A percentile compares a stretch with the other conserved stretches of the same genome.
These are phyloP conservation scores for Molothrus aeneus DNA, from an alignment of 2,797 vertebrate species.

Conservation along the genomic window DNA sequence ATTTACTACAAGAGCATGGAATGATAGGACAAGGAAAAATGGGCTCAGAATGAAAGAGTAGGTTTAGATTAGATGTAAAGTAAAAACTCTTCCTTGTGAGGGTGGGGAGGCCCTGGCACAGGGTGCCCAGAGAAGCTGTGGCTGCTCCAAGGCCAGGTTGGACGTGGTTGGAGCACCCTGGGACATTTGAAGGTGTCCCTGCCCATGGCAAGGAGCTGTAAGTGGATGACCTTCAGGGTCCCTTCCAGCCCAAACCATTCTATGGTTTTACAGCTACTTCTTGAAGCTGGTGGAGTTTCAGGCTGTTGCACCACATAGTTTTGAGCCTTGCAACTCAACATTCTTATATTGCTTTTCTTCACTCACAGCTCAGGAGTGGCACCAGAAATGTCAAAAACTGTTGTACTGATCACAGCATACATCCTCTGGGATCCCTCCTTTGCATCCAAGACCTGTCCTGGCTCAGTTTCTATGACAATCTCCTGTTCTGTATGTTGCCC, in stretches of 20 bases:
- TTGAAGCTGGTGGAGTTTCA: neutral
- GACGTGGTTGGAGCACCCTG: accelerated
- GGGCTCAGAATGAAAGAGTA: neutral
- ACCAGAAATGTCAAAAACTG: neutral
- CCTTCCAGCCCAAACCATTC: neutral
- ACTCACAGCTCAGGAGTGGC: neutral
- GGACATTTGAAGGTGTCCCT: accelerated
- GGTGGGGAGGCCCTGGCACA: neutral
- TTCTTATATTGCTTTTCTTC: neutral
- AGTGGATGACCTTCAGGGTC: neutral
- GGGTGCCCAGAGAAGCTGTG: neutral
- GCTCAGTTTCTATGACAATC: neutral
- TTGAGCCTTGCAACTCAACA: neutral
- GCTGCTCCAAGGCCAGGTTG: neutral
- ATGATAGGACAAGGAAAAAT: neutral
- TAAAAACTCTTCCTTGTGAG: neutral
- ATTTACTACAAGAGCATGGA: neutral
- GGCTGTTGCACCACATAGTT: neutral
- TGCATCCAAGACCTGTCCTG: neutral
- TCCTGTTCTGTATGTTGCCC: neutral
- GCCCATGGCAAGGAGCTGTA: neutral
- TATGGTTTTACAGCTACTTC: neutral
- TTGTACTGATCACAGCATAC: accelerated
- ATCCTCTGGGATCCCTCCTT: neutral
- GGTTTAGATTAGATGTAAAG: neutral